These are phyloP conservation scores for Asobara japonica DNA, from an alignment of 1,140 invertebrate genomes.

Conservation along the genomic window DNA sequence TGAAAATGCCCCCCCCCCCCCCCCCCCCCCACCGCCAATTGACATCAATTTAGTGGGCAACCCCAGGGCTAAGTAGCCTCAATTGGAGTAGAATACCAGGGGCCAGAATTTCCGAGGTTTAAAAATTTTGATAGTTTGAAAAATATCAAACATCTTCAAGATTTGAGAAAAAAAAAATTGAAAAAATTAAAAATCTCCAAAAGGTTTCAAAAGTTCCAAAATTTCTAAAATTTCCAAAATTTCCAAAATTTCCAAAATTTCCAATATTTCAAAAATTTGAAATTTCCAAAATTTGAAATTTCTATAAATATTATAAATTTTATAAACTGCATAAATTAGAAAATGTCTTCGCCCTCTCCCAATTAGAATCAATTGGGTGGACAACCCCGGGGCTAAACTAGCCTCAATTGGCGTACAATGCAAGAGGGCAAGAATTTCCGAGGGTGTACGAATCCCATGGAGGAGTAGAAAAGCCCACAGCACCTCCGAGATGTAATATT, in stretches of 20 bases:
- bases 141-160: too few relatives aligned
- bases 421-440: slow-evolving; percentile 38
- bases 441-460: neutral
- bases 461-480: slow-evolving; percentile 20
- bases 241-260: too few relatives aligned
- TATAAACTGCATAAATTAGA: too few relatives aligned
- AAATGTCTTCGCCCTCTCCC: slow-evolving; percentile 41
- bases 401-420: slow-evolving; percentile 61
- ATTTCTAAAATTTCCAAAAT: too few relatives aligned
- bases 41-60: slow-evolving; percentile 62
- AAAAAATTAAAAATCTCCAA: too few relatives aligned
- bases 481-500: slow-evolving; percentile 18
- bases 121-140: too few relatives aligned
- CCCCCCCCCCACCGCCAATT: too few relatives aligned
- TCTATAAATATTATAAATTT: too few relatives aligned
- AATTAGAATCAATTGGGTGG: slow-evolving; percentile 64
- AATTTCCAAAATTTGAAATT: too few relatives aligned
- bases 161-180: too few relatives aligned
- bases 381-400: slow-evolving; percentile 58
- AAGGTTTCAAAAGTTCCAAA: too few relatives aligned
- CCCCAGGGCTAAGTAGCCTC: slow-evolving; percentile 58
- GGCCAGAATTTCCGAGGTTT: slow-evolving; percentile 23
- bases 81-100: slow-evolving; percentile 61
- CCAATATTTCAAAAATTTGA: too few relatives aligned
- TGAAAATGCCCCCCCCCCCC: slow-evolving; percentile 14